A percentile compares a stretch with the other conserved stretches of the same genome.
Conservation (phyloP, 2,888 invertebrate species). For the Rhabditophanes sp. region DNA sequence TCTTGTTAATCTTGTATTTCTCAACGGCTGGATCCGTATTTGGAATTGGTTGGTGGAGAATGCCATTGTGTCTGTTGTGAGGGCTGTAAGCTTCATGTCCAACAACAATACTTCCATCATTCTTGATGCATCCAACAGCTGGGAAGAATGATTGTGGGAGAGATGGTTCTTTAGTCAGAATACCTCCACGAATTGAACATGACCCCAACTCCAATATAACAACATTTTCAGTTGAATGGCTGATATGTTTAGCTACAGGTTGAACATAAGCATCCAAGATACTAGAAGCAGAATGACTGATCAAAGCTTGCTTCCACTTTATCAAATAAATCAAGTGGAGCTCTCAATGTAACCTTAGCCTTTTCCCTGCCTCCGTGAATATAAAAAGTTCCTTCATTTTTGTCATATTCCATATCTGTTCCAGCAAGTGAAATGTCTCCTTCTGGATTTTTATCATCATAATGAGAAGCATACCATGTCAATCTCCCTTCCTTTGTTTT, state of each 20-base stretch:
- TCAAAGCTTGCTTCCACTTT: slow-evolving; percentile 50
- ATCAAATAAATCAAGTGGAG: slow-evolving; percentile 36
- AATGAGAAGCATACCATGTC: slow-evolving; percentile 49
- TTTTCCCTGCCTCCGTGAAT: slow-evolving; percentile 32
- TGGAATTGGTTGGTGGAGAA: slow-evolving; percentile 46
- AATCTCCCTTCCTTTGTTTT: slow-evolving; percentile 50
- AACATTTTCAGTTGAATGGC: slow-evolving; percentile 46
- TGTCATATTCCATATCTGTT: slow-evolving; percentile 30
- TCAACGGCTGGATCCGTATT: slow-evolving; percentile 48
- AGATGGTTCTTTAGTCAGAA: slow-evolving; percentile 46
- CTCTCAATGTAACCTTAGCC: slow-evolving; percentile 17
- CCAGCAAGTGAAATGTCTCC: slow-evolving; percentile 35
- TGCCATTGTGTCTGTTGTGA: slow-evolving; percentile 44
- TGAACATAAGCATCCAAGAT: slow-evolving; percentile 48
- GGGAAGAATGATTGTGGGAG: slow-evolving; percentile 52
- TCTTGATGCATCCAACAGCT: slow-evolving; percentile 43
- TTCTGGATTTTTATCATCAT: slow-evolving; percentile 38
- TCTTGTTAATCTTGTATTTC: slow-evolving; percentile 46
- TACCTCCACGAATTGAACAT: slow-evolving; percentile 51
- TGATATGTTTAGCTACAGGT: slow-evolving; percentile 45
- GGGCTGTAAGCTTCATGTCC: slow-evolving; percentile 31
- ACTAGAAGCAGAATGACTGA: slow-evolving; percentile 49
- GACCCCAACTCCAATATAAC: slow-evolving; percentile 52
- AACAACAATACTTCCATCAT: slow-evolving; percentile 22
- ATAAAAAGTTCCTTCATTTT: slow-evolving; percentile 29